These are phyloP conservation scores for Homarus gammarus DNA, from an alignment of 2,888 invertebrate genomes.

Conservation along the genomic window DNA sequence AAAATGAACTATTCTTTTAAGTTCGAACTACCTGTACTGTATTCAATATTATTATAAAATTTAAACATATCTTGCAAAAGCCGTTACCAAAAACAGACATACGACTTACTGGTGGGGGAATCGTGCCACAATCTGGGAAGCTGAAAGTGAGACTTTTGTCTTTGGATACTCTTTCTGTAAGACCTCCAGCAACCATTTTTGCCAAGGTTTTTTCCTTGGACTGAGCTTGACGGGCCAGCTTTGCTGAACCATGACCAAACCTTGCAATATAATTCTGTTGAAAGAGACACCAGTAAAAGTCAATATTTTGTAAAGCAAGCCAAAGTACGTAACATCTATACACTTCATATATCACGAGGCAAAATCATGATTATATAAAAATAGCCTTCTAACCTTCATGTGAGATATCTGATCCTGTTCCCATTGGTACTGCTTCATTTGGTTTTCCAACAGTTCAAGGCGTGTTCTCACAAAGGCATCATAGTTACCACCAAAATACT, in stretches of 20 bases:
- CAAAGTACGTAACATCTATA: neutral
- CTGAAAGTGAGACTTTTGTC: conserved; percentile 97
- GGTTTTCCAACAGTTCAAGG: conserved; percentile 96
- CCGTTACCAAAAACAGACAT: no score
- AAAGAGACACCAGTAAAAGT: neutral
- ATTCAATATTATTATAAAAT: no score
- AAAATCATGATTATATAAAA: neutral
- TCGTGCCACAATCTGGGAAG: conserved; percentile 96
- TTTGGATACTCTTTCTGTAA: conserved; percentile 94
- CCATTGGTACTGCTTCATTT: conserved; percentile 99
- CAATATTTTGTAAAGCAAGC: no score
- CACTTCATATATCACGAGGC: neutral
- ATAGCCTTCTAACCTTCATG: conserved; percentile 88
- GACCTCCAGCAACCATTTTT: conserved; percentile 98
- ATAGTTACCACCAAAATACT: conserved; percentile 94
- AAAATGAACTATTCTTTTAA: no score
- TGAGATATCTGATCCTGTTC: conserved; percentile 99
- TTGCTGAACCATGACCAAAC: conserved; percentile 99
- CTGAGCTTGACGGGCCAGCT: conserved; percentile 98
- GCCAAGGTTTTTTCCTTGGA: conserved; percentile 99
- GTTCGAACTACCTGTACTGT: no score
- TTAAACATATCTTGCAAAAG: no score
- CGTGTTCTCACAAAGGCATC: conserved; percentile 97
- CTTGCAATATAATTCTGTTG: conserved; percentile 96
- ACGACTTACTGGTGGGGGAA: conserved; percentile 95